phyloP scores from a whole-genome alignment of 1,140 invertebrate species.

The Bombus balteatus region DNA sequence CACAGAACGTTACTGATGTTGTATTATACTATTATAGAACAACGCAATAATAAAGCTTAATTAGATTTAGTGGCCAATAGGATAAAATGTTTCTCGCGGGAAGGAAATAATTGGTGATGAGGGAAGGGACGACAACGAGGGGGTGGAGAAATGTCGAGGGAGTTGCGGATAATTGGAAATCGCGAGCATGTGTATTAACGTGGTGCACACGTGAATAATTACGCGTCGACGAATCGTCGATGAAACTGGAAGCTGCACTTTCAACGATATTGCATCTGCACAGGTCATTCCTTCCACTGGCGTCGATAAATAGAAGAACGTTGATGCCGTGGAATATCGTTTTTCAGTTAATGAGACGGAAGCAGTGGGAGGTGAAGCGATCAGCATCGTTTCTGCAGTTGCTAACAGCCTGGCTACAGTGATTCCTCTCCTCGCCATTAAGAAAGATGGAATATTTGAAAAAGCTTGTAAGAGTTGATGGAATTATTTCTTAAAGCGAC shows the following conservation, averaged over 20 bases:
- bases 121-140: not conserved
- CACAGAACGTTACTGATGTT: not conserved
- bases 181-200: not conserved
- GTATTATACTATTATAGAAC: not conserved
- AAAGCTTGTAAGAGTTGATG: not conserved
- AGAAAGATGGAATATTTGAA: not conserved
- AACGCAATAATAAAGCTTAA: not conserved
- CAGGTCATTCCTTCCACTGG: not conserved
- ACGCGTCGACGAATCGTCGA: not conserved
- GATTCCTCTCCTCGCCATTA: no score
- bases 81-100: not conserved
- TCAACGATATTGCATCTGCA: not conserved
- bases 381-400: not conserved
- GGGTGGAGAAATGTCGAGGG: not conserved
- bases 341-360: not conserved
- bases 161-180: slow-evolving; percentile 29
- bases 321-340: not conserved
- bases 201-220: slow-evolving; percentile 23
- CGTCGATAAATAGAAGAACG: not conserved
- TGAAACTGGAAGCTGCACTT: not conserved
- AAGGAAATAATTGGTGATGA: not conserved
- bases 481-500: no score
- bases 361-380: not conserved
- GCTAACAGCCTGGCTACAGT: no score
- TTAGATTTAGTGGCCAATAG: not conserved